Evolutionary conservation across 2,797 vertebrate species (phyloP).

Genomic region (Microtus agrestis): DNA sequence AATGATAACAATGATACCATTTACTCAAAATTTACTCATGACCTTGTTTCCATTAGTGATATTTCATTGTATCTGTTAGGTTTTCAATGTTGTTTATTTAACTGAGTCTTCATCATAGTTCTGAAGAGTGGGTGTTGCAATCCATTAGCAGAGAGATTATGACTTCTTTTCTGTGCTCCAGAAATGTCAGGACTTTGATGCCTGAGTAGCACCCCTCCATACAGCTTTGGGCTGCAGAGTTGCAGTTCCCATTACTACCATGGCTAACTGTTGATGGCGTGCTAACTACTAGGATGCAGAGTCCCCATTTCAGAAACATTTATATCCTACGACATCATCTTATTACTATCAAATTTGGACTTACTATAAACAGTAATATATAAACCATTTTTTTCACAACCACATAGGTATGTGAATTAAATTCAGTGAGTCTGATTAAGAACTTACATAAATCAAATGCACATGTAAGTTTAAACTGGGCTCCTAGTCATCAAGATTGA

Average conservation of each 20-base stretch:
- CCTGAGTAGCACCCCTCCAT: not conserved
- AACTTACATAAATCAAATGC: not conserved
- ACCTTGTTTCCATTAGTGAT: not conserved
- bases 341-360: not conserved
- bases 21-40: not conserved
- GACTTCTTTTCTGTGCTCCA: not conserved
- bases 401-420: not conserved
- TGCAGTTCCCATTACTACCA: not conserved
- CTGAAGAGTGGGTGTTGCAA: not conserved
- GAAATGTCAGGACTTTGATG: not conserved
- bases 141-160: not conserved
- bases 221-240: not conserved
- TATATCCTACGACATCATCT: not conserved
- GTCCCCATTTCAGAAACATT: not conserved
- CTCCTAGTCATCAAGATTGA: not conserved
- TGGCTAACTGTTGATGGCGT: not conserved
- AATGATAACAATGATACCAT: not conserved
- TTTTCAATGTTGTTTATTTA: not conserved
- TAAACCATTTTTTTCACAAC: not conserved
- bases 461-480: slow-evolving; percentile 15
- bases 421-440: not conserved
- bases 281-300: not conserved
- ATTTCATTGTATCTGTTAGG: not conserved
- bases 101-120: not conserved
- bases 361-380: not conserved